phyloP scores from a whole-genome alignment of 1,140 invertebrate species.

The Aleiodes sp. region DNA sequence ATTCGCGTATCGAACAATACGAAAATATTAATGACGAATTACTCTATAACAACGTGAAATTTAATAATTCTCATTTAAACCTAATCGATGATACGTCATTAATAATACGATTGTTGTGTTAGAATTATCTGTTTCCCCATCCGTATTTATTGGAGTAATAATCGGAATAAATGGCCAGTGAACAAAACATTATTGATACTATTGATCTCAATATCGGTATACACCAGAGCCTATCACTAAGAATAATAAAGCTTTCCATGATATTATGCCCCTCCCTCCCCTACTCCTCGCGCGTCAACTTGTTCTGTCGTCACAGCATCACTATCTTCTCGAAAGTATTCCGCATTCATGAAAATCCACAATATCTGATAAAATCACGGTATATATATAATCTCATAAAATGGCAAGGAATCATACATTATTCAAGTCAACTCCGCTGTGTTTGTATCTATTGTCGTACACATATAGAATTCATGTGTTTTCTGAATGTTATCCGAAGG shows the following conservation, averaged over 20 bases:
- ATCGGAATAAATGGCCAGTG: not conserved
- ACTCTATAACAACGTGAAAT: too few species aligned
- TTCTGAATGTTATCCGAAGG: too few species aligned
- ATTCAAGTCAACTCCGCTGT: slow-evolving; percentile 46
- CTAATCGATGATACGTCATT: not conserved
- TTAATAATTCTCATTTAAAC: not conserved
- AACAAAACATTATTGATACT: slow-evolving; percentile 9
- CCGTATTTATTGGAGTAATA: not conserved
- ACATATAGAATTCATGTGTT: not conserved
- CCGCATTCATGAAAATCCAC: slow-evolving; percentile 38
- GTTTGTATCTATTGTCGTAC: not conserved
- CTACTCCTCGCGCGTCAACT: too few species aligned
- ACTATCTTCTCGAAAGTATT: too few species aligned
- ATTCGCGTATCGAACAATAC: too few species aligned
- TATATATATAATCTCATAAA: slow-evolving; percentile 46
- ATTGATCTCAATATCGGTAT: too few species aligned
- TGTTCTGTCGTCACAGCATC: too few species aligned
- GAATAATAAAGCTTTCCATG: too few species aligned
- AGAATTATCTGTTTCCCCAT: slow-evolving; percentile 2
- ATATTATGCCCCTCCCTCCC: too few species aligned
- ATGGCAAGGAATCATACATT: slow-evolving; percentile 50
- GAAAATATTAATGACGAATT: too few species aligned
- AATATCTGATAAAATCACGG: slow-evolving; percentile 60
- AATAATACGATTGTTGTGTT: not conserved
- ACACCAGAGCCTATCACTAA: too few species aligned